Conservation (phyloP, 2,797 vertebrate species). For the Eleutherodactylus coqui region DNA sequence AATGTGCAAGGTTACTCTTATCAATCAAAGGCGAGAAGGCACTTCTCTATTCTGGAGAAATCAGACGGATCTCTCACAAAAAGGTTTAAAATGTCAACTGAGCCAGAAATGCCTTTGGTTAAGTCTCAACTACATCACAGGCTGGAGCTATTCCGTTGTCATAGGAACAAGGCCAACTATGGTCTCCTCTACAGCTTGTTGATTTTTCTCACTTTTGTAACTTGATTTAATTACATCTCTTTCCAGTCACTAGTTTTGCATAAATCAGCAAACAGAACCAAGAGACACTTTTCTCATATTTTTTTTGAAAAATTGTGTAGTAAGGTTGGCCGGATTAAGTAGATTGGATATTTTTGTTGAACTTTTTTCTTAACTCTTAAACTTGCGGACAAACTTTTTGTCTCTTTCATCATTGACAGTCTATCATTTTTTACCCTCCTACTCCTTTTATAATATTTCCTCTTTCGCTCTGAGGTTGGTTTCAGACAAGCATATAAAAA, state of each 20-base stretch:
- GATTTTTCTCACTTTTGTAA: constrained; percentile 70
- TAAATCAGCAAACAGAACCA: constrained; percentile 67
- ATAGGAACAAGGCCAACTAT: constrained; percentile 74
- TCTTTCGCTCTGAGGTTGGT: background rate
- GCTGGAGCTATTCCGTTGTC: constrained; percentile 70
- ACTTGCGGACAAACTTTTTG: background rate
- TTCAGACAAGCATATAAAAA: too few species aligned
- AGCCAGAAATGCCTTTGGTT: constrained; percentile 69
- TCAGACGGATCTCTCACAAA: constrained; percentile 63
- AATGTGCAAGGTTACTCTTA: constrained; percentile 52
- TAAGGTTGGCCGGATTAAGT: background rate
- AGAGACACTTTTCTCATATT: background rate
- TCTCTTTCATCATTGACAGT: background rate
- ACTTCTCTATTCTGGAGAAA: constrained; percentile 49
- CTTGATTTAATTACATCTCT: constrained; percentile 74
- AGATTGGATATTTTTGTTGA: background rate
- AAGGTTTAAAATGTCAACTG: constrained; percentile 66
- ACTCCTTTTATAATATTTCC: background rate
- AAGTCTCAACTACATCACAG: constrained; percentile 61
- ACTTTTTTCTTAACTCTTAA: background rate
- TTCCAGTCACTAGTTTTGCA: constrained; percentile 55
- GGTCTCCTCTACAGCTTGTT: constrained; percentile 68
- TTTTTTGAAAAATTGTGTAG: background rate
- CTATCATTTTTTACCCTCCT: background rate
- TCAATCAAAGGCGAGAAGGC: constrained; percentile 59